These are phyloP conservation scores for Pteronura brasiliensis DNA, from an alignment of 2,113 vertebrate genomes.

Conservation along the genomic window DNA sequence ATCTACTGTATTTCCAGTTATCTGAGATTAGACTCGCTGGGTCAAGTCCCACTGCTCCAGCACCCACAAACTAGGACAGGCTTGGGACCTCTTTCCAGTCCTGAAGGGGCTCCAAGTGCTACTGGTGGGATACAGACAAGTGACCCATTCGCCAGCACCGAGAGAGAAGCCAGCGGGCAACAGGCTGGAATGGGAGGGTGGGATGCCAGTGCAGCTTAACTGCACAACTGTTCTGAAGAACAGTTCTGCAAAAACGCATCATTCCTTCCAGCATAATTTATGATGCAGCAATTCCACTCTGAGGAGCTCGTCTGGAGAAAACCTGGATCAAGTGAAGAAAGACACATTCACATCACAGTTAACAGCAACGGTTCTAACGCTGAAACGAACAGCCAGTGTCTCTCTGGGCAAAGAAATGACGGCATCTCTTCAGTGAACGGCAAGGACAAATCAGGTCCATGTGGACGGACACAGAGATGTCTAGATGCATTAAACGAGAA, in stretches of 20 bases:
- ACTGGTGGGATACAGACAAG: not conserved
- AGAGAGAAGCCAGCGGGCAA: not conserved
- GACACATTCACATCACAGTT: rapidly evolving
- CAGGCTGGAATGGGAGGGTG: rapidly evolving
- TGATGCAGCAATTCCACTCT: too few species aligned
- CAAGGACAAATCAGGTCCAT: not conserved
- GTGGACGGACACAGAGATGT: not conserved
- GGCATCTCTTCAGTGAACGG: rapidly evolving
- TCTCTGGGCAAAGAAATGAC: not conserved
- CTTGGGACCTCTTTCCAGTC: not conserved
- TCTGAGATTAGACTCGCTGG: not conserved
- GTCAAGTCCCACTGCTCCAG: not conserved
- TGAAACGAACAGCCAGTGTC: rapidly evolving
- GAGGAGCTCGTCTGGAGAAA: not conserved
- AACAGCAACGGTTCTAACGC: too few species aligned
- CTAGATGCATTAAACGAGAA: not conserved
- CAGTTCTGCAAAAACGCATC: not conserved
- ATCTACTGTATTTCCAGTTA: not conserved
- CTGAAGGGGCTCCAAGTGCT: not conserved
- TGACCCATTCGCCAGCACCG: not conserved
- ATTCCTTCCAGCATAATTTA: too few species aligned
- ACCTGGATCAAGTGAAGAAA: not conserved
- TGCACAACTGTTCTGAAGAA: not conserved
- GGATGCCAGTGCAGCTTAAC: not conserved
- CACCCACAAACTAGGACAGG: not conserved